Evolutionary conservation across 2,797 vertebrate genomes (phyloP).

Genomic region (Alca torda): DNA sequence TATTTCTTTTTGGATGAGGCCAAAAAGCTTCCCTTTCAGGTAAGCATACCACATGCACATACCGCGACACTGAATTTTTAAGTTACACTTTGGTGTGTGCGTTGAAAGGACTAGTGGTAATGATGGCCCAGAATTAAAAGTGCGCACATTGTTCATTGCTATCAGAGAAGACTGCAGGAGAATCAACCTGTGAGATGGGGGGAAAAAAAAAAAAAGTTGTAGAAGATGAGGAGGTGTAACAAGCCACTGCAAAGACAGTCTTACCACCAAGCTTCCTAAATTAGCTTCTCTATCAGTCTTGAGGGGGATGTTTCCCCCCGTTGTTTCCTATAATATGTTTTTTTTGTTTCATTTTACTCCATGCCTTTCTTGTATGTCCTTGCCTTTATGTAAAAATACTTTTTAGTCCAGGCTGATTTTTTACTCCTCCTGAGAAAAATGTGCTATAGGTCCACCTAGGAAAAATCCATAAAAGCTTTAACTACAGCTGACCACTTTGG

Average conservation of each 20-base stretch:
- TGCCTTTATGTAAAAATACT: not conserved
- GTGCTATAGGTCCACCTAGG: not conserved
- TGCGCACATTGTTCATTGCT: not conserved
- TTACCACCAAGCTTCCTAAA: not conserved
- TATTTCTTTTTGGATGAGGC: not conserved
- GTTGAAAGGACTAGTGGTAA: not conserved
- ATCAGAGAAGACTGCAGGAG: not conserved
- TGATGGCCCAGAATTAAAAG: not conserved
- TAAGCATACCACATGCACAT: not conserved
- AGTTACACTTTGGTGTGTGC: not conserved
- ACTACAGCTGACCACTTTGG: not conserved
- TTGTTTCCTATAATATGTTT: not conserved
- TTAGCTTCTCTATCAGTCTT: not conserved
- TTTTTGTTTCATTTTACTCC: not conserved
- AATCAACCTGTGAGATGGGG: not conserved
- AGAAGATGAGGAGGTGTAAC: not conserved
- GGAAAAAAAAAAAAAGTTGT: too few species aligned
- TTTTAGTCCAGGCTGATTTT: not conserved
- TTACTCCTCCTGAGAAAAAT: not conserved
- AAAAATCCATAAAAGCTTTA: not conserved
- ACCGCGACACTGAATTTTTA: not conserved
- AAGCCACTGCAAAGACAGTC: not conserved
- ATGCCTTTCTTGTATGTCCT: not conserved
- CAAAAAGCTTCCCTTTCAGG: not conserved
- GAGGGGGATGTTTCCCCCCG: fast-evolving